phyloP scores from a whole-genome alignment of 2,797 vertebrate genomes.

The Nannoperca obscura region DNA sequence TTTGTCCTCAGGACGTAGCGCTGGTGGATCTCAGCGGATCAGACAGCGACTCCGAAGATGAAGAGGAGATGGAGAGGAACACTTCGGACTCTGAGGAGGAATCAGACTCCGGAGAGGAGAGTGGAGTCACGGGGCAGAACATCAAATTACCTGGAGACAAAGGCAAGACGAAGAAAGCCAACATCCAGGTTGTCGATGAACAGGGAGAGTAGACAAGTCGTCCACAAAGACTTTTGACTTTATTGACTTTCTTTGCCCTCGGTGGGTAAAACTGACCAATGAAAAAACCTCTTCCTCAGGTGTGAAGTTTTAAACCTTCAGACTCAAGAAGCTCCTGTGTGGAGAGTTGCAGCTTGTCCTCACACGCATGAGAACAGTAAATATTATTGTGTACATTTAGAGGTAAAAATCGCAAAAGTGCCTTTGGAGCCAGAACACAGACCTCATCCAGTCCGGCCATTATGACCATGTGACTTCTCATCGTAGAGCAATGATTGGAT shows the following conservation, averaged over 20 bases:
- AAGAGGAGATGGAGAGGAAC: no score
- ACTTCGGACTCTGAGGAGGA: slow-evolving; percentile 54
- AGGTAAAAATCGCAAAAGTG: not conserved
- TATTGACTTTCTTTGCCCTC: not conserved
- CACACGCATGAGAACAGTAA: slow-evolving; percentile 28
- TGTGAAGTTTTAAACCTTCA: not conserved
- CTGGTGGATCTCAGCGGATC: slow-evolving; percentile 90
- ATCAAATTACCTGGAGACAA: slow-evolving; percentile 87
- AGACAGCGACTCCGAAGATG: slow-evolving; percentile 77
- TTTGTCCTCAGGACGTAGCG: slow-evolving; percentile 87
- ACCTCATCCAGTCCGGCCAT: not conserved
- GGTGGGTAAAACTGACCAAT: not conserved
- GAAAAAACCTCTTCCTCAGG: not conserved
- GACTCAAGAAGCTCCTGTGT: not conserved
- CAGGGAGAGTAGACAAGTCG: slow-evolving; percentile 35
- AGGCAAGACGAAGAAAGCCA: slow-evolving; percentile 79
- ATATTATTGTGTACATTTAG: not conserved
- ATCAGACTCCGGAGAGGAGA: slow-evolving; percentile 74
- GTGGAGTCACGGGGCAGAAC: slow-evolving; percentile 84
- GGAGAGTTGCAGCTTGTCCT: not conserved
- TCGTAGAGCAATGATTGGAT: not conserved
- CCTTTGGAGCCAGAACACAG: slow-evolving; percentile 12
- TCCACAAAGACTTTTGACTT: not conserved
- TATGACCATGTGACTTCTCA: not conserved
- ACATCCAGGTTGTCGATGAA: slow-evolving; percentile 88